These are phyloP conservation scores for Eumeta japonica DNA, from an alignment of 1,140 invertebrate species.

Conservation along the genomic window DNA sequence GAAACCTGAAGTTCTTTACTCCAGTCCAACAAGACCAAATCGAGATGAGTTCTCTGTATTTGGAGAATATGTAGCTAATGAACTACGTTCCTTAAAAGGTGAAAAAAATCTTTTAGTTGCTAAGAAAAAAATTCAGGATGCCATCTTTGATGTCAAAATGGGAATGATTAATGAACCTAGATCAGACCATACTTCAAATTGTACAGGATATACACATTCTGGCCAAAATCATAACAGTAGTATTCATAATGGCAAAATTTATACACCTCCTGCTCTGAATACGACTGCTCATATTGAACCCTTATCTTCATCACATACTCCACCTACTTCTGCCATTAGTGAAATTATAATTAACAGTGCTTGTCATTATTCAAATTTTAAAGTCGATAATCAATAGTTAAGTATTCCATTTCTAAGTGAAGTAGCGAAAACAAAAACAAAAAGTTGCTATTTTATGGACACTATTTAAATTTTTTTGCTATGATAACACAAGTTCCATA, in stretches of 20 bases:
- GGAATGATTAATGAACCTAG: conserved; percentile 38
- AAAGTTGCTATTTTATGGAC: conserved; percentile 4
- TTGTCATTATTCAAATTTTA: conserved; percentile 45
- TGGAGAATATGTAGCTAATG: conserved; percentile 48
- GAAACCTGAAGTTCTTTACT: conserved; percentile 25
- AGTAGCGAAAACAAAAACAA: conserved; percentile 48
- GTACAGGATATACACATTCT: conserved; percentile 27
- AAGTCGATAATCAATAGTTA: conserved; percentile 48
- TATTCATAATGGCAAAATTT: conserved; percentile 35
- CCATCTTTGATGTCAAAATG: conserved; percentile 54
- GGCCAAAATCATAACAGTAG: conserved; percentile 19
- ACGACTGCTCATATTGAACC: conserved; percentile 32
- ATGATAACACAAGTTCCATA: too few species aligned
- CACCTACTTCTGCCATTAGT: conserved; percentile 39
- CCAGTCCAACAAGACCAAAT: conserved; percentile 12
- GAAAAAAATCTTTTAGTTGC: conserved; percentile 45
- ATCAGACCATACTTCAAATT: conserved; percentile 17
- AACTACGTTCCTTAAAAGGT: conserved; percentile 41
- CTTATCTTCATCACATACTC: conserved; percentile 23
- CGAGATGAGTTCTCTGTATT: conserved; percentile 49
- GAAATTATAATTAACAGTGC: conserved; percentile 44
- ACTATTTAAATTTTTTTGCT: too few species aligned
- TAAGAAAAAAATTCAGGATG: conserved; percentile 51
- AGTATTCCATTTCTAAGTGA: conserved; percentile 41
- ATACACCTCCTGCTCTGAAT: conserved; percentile 30